Conservation (phyloP, 2,888 invertebrate genomes). For the Aethes cnicana region DNA sequence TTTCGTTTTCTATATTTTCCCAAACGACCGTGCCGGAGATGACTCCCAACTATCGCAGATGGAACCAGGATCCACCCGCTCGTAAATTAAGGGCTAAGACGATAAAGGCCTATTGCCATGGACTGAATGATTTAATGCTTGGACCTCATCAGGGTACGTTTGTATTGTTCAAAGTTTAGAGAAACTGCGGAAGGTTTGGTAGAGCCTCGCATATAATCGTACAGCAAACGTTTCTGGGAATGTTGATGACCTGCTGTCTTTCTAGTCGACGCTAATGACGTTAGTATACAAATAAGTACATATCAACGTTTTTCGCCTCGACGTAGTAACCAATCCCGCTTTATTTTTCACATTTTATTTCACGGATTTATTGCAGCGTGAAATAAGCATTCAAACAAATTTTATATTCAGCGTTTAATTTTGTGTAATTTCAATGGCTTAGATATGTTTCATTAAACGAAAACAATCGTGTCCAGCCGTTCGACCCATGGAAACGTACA, state of each 20-base stretch:
- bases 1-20: too few species aligned
- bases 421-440: constrained; percentile 3
- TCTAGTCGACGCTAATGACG: too few species aligned
- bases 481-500: constrained; percentile 19
- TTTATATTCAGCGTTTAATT: not conserved
- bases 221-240: too few species aligned
- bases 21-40: not conserved
- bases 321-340: too few species aligned
- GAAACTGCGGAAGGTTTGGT: too few species aligned
- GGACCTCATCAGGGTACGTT: constrained; percentile 17
- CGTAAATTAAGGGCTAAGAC: constrained; percentile 34
- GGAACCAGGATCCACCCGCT: constrained; percentile 21
- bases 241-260: too few species aligned
- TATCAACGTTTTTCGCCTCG: too few species aligned
- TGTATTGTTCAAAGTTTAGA: constrained; percentile 24
- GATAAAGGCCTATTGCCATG: constrained; percentile 29
- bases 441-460: constrained; percentile 6
- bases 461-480: constrained; percentile 4
- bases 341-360: too few species aligned
- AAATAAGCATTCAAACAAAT: constrained; percentile 1
- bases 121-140: constrained; percentile 25
- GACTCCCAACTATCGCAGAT: constrained; percentile 32
- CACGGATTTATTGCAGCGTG: too few species aligned
- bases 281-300: too few species aligned
- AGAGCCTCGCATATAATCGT: too few species aligned